These are phyloP conservation scores for Myodes glareolus DNA, from an alignment of 2,113 vertebrate species.

Conservation along the genomic window DNA sequence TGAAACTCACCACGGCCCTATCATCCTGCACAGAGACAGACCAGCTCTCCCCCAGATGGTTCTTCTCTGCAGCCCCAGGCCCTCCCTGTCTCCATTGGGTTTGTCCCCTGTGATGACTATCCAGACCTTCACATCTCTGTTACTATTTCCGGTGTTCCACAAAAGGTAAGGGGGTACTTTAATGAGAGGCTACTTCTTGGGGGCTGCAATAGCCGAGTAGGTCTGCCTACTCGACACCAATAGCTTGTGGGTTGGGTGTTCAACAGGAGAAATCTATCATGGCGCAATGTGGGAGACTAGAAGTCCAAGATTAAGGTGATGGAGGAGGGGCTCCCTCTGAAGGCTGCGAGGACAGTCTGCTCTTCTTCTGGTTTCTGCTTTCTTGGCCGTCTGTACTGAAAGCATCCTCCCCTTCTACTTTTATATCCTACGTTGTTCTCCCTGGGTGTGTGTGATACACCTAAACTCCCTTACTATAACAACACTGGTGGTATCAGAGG, in stretches of 20 bases:
- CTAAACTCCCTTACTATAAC: not conserved
- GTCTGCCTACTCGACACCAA: rapidly evolving
- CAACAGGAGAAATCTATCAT: not conserved
- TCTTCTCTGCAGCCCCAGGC: rapidly evolving
- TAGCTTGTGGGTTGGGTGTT: not conserved
- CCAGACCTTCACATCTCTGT: rapidly evolving
- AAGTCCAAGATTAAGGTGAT: not conserved
- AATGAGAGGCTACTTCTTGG: not conserved
- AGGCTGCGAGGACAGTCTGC: not conserved
- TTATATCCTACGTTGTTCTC: not conserved
- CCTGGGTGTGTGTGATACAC: not conserved
- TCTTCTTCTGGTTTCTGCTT: not conserved
- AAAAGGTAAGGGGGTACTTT: not conserved
- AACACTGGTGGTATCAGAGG: not conserved
- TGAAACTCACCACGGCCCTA: rapidly evolving
- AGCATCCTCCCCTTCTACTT: not conserved
- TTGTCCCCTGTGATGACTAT: not conserved
- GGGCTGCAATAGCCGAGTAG: not conserved
- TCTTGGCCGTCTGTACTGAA: too few relatives aligned
- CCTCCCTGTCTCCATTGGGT: rapidly evolving
- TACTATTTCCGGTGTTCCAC: not conserved
- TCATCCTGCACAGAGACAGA: not conserved
- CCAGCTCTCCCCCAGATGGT: not conserved
- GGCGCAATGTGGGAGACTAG: not conserved
- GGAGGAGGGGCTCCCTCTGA: not conserved